phyloP scores from a whole-genome alignment of 2,888 invertebrate genomes.

The Ariolimax columbianus region DNA sequence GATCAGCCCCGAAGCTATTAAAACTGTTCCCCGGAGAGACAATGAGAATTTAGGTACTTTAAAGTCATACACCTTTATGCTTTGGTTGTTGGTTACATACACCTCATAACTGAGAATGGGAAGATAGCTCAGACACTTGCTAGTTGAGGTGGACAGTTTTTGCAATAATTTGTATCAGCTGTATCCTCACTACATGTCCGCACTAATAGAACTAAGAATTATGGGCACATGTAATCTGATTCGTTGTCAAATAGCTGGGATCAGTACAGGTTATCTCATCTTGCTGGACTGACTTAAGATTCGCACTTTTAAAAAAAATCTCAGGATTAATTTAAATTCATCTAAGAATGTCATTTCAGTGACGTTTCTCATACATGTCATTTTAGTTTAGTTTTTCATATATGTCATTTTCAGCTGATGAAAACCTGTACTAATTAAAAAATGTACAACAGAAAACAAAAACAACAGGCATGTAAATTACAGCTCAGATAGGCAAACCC shows the following conservation, averaged over 20 bases:
- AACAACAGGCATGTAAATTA: no score
- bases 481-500: no score
- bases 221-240: neutral
- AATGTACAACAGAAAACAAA: no score
- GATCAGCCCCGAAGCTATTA: constrained; percentile 64
- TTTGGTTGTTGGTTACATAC: neutral
- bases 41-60: constrained; percentile 63
- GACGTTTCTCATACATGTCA: no score
- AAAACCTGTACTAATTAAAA: no score
- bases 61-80: neutral
- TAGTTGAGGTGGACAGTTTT: neutral
- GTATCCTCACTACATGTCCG: neutral
- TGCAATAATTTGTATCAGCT: neutral
- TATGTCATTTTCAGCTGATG: no score
- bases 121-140: neutral
- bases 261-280: no score
- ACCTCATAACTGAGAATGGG: neutral
- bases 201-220: neutral
- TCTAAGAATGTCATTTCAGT: no score
- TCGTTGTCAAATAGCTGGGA: no score
- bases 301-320: no score
- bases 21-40: constrained; percentile 44
- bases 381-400: no score
- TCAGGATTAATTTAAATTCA: no score
- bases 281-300: neutral